Evolutionary conservation across 1,140 invertebrate species (phyloP).

Genomic region (Scaptodrosophila lebanonensis): DNA sequence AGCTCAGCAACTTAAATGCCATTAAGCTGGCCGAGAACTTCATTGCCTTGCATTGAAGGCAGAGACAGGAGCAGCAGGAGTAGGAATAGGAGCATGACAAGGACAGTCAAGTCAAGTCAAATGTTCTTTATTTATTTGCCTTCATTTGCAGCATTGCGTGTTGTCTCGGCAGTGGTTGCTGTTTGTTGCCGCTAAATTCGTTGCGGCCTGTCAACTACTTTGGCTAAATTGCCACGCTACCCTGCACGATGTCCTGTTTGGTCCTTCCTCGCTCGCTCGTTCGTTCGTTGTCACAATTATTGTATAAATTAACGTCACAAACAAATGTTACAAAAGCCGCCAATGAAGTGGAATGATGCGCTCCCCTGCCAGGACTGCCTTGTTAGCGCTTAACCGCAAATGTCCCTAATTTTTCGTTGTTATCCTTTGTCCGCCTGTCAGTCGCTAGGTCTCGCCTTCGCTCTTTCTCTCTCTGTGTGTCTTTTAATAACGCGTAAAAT

Average conservation of each 20-base stretch:
- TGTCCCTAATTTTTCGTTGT: conserved; percentile 74
- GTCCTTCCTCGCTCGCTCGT: neutral
- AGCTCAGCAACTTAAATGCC: neutral
- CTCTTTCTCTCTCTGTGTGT: conserved; percentile 24
- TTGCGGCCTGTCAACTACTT: conserved; percentile 13
- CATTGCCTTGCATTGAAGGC: no score
- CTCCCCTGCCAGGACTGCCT: conserved; percentile 9
- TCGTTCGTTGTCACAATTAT: conserved; percentile 69
- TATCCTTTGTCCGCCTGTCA: conserved; percentile 53
- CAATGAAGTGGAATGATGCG: conserved; percentile 77
- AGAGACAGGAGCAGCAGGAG: no score
- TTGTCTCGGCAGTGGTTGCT: no score
- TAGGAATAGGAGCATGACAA: no score
- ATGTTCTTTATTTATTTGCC: conserved; percentile 31
- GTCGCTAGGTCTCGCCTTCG: conserved; percentile 2
- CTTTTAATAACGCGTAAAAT: conserved; percentile 74
- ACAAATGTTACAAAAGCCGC: conserved; percentile 77
- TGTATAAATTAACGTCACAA: conserved; percentile 77
- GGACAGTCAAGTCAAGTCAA: conserved; percentile 5
- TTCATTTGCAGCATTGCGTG: no score
- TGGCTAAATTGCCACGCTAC: neutral
- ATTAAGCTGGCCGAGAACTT: no score
- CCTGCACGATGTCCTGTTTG: neutral
- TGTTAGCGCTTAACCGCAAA: conserved; percentile 48
- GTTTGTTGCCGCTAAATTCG: conserved; percentile 28